Base-by-base conservation (phyloP, 2,888 invertebrate species). In the Rhamnusium bicolor region DNA sequence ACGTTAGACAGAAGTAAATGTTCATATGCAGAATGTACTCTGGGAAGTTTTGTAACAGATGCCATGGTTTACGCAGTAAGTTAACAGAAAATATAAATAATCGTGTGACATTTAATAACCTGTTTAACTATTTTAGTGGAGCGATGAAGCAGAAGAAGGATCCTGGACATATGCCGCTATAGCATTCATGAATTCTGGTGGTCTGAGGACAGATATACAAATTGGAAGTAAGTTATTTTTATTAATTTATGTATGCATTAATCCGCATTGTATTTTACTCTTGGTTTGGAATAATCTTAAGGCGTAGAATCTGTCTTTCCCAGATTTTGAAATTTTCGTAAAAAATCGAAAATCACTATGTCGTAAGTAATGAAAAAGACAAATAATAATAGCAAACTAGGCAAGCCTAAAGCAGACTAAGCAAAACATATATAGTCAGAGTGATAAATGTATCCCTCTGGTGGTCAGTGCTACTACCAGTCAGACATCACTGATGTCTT, bases 31-130 rank as follows among this genome's bases (percentile, higher is more conserved):
- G 95, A 96, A 86, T 96, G 95, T 82, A 94, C 93, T 81, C 86
- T 95, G 60, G 96, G 95, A 24, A 93, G 92, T 84, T 91, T 94
- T 24, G 89, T 94, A 63, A 91, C 94, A 32, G 95, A 95, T 77
- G 92, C 95, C 0, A 92, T 93, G 88, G 88, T 94, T 74, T 88
- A 93, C 82, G 83, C 90, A 69, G 94, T 94, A 86, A 87, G 91
- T 79, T 12, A n/a, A 5, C 40, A 40, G 8, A 8, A 32, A n/a
- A n/a, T n/a, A 32, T 1, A 4, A 2, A n/a, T n/a, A n/a, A n/a
- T 12, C 0, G 40, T 40, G n/a, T n/a, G 2, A 12, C 2, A n/a
- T 40, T 40, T 40, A 40, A n/a, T 40, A 12, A 40, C 10, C 3
- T 12, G 12, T 10, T 10, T 40, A 2, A 40, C 40, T 40, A n/a